Evolutionary conservation across 1,140 invertebrate species (phyloP), one percentile per base, ranked within the genome.

Genomic region (Bombus fervidus): DNA sequence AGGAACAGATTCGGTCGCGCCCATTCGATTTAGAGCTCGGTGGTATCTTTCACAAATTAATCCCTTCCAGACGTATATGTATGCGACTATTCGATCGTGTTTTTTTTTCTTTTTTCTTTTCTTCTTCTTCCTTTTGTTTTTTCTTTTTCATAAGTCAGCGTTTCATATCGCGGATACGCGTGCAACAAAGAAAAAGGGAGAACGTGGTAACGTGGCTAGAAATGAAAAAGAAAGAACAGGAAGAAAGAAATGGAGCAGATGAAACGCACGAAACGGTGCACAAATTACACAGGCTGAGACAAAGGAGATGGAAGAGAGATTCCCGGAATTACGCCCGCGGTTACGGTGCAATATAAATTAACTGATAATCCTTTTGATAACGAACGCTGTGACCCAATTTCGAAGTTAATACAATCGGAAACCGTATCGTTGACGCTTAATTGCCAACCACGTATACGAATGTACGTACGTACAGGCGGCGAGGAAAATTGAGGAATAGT

Each of bases 281-380:
- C 68, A 85, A 85, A 85, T 72, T 85, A 77, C 75, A 13, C 12
- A 25, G 41, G 41, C n/a, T 31, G 66, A 73, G 77, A 85, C 76
- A 85, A 85, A 85, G 64, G 39, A 57, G 31, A 59, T 18, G 66
- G 64, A 57, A 47, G 68, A 73, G 72, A 76, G 73, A 76, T 53
- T 64, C 13, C 53, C 25, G 64, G 68, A 81, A 78, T 89, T 89
- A 79, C 74, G 53, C 53, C 77, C 66, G 83, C 83, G 85, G 78
- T 83, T 71, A 89, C 75, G 15, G 41, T 34, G 68, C 76, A 76
- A 74, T 86, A 86, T 89, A 75, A 85, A 86, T 82, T 81, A 74
- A 69, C 69, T 76, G 84, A 87, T 89, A 89, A 89, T 89, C 88
- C 88, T 81, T 85, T 89, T 78, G 88, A 89, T 86, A 85, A 78